Conservation (phyloP, 2,888 invertebrate species). For the Ecliptopera silaceata region DNA sequence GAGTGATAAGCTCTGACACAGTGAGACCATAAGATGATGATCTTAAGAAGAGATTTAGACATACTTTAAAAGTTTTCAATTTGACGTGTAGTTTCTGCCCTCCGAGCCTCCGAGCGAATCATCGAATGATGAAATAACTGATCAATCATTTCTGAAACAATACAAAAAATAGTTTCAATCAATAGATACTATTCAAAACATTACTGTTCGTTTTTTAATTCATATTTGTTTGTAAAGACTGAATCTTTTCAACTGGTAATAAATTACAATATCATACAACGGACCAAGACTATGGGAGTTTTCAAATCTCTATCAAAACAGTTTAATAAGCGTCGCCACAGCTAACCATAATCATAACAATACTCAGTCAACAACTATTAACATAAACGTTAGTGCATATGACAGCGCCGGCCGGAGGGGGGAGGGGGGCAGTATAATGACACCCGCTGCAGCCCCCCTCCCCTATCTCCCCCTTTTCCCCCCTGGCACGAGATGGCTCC, state of each 20-base stretch:
- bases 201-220: too few relatives aligned
- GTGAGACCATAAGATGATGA: too few relatives aligned
- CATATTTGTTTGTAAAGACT: too few relatives aligned
- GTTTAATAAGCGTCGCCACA: not conserved
- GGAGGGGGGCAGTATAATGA: slow-evolving; percentile 50
- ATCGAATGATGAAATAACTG: not conserved
- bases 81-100: not conserved
- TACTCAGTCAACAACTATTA: slow-evolving; percentile 42
- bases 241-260: too few relatives aligned
- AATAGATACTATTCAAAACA: too few relatives aligned
- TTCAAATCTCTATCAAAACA: not conserved
- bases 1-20: too few relatives aligned
- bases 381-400: slow-evolving; percentile 61
- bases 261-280: too few relatives aligned
- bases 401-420: slow-evolving; percentile 45
- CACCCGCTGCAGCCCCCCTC: slow-evolving; percentile 35
- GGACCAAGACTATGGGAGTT: too few relatives aligned
- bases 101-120: too few relatives aligned
- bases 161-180: not conserved
- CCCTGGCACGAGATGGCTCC: slow-evolving; percentile 52
- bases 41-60: too few relatives aligned
- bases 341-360: slow-evolving; percentile 23
- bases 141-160: not conserved
- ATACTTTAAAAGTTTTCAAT: not conserved
- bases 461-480: too few relatives aligned